A percentile compares a stretch with the other conserved stretches of the same genome.
phyloP scores from a whole-genome alignment of 1,140 invertebrate species.

The Pseudachorutes palmiensis region DNA sequence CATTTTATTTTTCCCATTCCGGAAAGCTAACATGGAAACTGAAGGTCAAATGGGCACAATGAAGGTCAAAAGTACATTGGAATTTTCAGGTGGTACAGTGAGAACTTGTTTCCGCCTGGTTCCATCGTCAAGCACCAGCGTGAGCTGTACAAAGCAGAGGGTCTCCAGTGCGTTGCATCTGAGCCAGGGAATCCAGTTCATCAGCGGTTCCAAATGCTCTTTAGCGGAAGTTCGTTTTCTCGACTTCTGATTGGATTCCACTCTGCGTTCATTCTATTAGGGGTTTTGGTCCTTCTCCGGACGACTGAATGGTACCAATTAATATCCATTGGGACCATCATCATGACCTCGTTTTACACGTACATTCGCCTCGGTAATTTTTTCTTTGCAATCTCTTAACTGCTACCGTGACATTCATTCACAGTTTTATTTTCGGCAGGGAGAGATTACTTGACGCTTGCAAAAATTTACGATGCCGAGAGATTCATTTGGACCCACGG shows the following conservation, averaged over 20 bases:
- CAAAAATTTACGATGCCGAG: constrained; percentile 4
- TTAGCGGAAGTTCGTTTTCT: constrained; percentile 69
- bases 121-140: constrained; percentile 69
- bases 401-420: not conserved
- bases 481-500: constrained; percentile 2
- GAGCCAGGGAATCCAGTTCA: constrained; percentile 75
- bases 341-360: constrained; percentile 84
- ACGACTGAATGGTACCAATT: constrained; percentile 85
- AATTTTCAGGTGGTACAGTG: constrained; percentile 58
- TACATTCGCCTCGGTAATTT: constrained; percentile 81
- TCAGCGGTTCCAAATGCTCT: constrained; percentile 61
- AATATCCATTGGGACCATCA: constrained; percentile 61
- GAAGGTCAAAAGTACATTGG: constrained; percentile 8
- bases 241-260: constrained; percentile 65
- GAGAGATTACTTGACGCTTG: not conserved
- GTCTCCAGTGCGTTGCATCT: constrained; percentile 61
- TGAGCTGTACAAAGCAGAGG: constrained; percentile 69
- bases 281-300: constrained; percentile 67
- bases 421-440: not conserved
- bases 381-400: constrained; percentile 61
- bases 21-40: no score
- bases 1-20: no score
- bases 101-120: constrained; percentile 65
- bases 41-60: no score
- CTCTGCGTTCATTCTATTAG: constrained; percentile 59